Evolutionary conservation across 2,113 vertebrate species (phyloP), one percentile per base, ranked within the genome.

Genomic region (Thryonomys swinderianus): DNA sequence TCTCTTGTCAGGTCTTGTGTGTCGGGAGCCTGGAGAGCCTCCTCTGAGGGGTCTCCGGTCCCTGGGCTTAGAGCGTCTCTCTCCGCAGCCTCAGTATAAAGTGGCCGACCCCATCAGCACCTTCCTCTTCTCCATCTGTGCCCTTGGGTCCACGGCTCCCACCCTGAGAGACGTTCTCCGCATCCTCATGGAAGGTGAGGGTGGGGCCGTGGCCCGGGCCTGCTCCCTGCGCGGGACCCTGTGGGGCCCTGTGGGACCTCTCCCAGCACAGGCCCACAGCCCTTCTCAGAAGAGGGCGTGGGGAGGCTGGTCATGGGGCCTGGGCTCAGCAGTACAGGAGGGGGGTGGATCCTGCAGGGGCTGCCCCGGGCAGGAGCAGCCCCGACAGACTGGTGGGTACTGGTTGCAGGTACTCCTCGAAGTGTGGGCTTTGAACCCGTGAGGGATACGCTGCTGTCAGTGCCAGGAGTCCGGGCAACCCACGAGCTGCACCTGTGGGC

Each of bases 61-160:
- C 51, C 64, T 2, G 20, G 53, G 23, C 73, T 96, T 55, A 93
- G 32, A 48, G 34, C 42, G 1, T 59, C 64, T 92, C 66, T 95
- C 94, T 86, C 94, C 83, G 2, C 98, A 99, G 99, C 99, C 99
- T 7, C 99, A 99, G 96, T 99, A 99, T 96, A 99, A 99, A 98
- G 98, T 99, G 0, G 99, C 99, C 1, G 99, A 99, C 94, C 99
- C 99, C 74, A 99, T 99, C 97, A 99, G 99, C 93, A 99, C 99
- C 3, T 99, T 99, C 97, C 98, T 99, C 92, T 99, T 99, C 98
- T 99, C 99, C 0, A 91, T 99, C 97, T 99, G 99, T 0, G 99
- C 99, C 89, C 99, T 99, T 0, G 99, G 98, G 91, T 99, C 99
- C 97, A 99, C 99, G 0, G 3, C 98, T 90, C 99, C 99, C n/a